phyloP scores from a whole-genome alignment of 1,140 invertebrate genomes.

The Antheraea pernyi region DNA sequence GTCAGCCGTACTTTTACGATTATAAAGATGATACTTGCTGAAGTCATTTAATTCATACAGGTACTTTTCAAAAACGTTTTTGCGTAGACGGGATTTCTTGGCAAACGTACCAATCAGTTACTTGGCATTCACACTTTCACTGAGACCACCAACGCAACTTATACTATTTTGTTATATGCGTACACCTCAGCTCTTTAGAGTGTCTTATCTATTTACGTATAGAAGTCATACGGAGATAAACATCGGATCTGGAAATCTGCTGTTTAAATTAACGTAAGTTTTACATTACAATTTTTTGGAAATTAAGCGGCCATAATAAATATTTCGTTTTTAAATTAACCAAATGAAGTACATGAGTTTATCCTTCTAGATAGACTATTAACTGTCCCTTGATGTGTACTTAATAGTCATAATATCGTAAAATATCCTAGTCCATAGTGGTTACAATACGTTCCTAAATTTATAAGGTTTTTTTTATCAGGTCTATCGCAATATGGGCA shows the following conservation, averaged over 20 bases:
- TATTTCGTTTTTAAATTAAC: too few species aligned
- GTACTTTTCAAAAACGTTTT: constrained; percentile 60
- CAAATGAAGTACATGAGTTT: too few species aligned
- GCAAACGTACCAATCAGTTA: constrained; percentile 65
- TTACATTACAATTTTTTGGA: neutral
- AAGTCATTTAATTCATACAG: constrained; percentile 28
- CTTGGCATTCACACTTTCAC: constrained; percentile 46
- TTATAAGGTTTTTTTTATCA: constrained; percentile 15
- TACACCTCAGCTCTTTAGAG: constrained; percentile 63
- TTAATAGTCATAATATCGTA: too few species aligned
- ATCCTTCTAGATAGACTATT: too few species aligned
- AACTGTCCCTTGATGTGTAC: too few species aligned
- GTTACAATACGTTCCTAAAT: too few species aligned
- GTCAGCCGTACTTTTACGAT: neutral
- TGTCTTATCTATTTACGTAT: constrained; percentile 70
- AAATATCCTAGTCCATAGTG: too few species aligned
- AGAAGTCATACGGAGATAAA: constrained; percentile 60
- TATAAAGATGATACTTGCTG: neutral
- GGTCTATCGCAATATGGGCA: constrained; percentile 66
- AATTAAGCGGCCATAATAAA: too few species aligned
- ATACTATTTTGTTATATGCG: constrained; percentile 61
- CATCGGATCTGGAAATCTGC: constrained; percentile 61
- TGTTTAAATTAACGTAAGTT: constrained; percentile 70
- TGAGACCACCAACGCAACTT: constrained; percentile 36
- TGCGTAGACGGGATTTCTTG: constrained; percentile 64